phyloP scores from a whole-genome alignment of 53 echinoderm and acorn worm species.

The Henricia sp. region DNA sequence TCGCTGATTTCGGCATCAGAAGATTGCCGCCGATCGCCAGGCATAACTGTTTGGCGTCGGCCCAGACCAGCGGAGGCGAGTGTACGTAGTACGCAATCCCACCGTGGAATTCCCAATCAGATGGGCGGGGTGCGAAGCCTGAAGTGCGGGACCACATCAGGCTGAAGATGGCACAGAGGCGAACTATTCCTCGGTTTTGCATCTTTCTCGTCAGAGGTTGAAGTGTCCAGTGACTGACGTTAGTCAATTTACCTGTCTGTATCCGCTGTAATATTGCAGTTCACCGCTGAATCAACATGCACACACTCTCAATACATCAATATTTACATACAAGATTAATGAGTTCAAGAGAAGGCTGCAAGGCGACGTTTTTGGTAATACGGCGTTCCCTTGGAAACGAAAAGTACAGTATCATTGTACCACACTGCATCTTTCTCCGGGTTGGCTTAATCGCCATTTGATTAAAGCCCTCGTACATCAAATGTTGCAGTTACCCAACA shows the following conservation, averaged over 20 bases:
- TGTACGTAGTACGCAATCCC: conserved; percentile 7
- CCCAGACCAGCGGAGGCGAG: background rate
- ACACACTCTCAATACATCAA: too few species aligned
- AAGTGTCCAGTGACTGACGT: background rate
- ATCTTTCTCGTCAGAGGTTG: background rate
- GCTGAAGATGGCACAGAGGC: background rate
- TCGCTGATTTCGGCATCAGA: conserved; percentile 5
- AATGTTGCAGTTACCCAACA: too few species aligned
- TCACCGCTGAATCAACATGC: too few species aligned
- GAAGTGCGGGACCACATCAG: background rate
- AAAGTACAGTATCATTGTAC: too few species aligned
- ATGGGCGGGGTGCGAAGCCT: background rate
- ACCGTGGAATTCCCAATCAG: background rate
- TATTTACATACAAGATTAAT: too few species aligned
- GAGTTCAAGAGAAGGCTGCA: too few species aligned
- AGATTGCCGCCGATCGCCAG: background rate
- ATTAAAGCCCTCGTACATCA: too few species aligned
- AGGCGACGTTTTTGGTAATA: too few species aligned
- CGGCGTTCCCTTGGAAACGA: too few species aligned
- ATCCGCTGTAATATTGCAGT: too few species aligned
- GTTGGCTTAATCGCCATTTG: too few species aligned
- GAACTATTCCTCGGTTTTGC: background rate
- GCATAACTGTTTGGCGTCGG: background rate
- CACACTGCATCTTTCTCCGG: too few species aligned
- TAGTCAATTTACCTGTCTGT: background rate